Conservation (phyloP, 2,888 invertebrate genomes). For the Melanargia galathea region DNA sequence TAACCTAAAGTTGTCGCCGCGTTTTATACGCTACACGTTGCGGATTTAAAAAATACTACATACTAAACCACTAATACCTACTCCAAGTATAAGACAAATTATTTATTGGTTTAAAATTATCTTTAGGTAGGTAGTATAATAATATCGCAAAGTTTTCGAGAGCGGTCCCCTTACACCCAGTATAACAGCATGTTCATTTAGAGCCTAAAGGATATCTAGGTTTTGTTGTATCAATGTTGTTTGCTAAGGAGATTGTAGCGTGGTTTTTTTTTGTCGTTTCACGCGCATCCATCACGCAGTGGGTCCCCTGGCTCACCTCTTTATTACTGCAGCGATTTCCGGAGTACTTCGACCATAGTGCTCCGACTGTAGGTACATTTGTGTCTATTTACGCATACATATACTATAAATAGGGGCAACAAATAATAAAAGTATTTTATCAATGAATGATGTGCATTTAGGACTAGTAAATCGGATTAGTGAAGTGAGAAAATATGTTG, state of each 20-base stretch:
- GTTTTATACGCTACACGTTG: too few relatives aligned
- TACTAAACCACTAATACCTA: too few relatives aligned
- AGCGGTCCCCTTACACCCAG: too few relatives aligned
- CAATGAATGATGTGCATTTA: neutral
- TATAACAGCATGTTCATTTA: too few relatives aligned
- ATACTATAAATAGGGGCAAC: slow-evolving; percentile 20
- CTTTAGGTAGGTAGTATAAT: too few relatives aligned
- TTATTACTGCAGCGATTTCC: slow-evolving; percentile 79
- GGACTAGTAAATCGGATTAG: slow-evolving; percentile 17
- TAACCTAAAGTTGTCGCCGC: too few relatives aligned
- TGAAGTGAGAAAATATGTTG: slow-evolving; percentile 18
- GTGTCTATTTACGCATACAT: slow-evolving; percentile 15
- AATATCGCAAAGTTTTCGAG: too few relatives aligned
- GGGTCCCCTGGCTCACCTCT: slow-evolving; percentile 73
- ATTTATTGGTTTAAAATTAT: too few relatives aligned
- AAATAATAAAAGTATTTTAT: slow-evolving; percentile 23
- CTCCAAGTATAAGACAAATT: too few relatives aligned
- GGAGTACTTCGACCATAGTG: slow-evolving; percentile 48
- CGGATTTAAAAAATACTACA: too few relatives aligned
- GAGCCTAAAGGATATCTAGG: neutral
- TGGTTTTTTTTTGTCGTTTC: slow-evolving; percentile 74
- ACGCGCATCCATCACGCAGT: slow-evolving; percentile 79
- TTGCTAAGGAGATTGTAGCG: slow-evolving; percentile 80
- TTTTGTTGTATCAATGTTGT: neutral
- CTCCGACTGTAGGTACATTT: slow-evolving; percentile 19